Conservation (phyloP, 1,140 invertebrate species). For the Brachionus manjavacas region DNA sequence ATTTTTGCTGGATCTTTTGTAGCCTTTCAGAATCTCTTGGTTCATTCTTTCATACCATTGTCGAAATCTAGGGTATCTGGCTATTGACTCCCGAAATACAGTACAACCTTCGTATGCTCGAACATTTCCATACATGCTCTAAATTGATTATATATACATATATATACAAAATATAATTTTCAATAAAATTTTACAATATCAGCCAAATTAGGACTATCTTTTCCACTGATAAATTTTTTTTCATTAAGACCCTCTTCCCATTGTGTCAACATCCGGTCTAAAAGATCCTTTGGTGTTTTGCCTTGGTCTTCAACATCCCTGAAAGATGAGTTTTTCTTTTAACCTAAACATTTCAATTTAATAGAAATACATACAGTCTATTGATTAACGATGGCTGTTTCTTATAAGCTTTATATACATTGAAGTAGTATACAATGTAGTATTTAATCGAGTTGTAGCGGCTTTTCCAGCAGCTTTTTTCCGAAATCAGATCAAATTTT, state of each 20-base stretch:
- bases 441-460: conserved; percentile 16
- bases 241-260: conserved; percentile 20
- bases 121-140: conserved; percentile 39
- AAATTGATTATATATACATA: not conserved
- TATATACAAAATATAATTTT: not conserved
- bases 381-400: not conserved
- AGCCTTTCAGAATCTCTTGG: not conserved
- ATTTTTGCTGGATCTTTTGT: not conserved
- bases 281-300: not conserved
- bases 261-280: not conserved
- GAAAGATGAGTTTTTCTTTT: not conserved
- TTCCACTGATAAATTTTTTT: not conserved
- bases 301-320: not conserved
- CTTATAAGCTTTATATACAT: conserved; percentile 8
- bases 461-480: conserved; percentile 5
- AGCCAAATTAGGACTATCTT: not conserved
- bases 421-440: conserved; percentile 12
- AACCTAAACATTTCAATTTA: not conserved
- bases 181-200: not conserved
- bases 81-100: conserved; percentile 15
- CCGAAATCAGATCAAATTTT: not conserved
- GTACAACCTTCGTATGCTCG: conserved; percentile 21
- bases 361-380: not conserved
- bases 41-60: conserved; percentile 31
- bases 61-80: conserved; percentile 28